phyloP scores from a whole-genome alignment of 2,113 vertebrate genomes.

The Colistium nudipinnis region DNA sequence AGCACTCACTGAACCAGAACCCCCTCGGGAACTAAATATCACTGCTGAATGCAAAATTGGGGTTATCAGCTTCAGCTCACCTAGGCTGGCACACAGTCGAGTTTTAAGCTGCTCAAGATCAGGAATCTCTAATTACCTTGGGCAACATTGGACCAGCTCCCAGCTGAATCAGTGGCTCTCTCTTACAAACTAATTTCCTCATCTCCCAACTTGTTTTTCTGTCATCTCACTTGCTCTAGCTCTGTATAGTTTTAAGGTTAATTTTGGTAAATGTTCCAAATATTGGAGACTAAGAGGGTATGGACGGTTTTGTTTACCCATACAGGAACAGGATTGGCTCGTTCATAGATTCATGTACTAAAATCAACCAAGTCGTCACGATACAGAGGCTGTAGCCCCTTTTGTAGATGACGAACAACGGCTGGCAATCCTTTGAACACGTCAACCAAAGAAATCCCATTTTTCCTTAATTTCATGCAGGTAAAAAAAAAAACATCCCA shows the following conservation, averaged over 20 bases:
- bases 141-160: not conserved
- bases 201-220: not conserved
- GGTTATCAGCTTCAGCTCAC: not conserved
- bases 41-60: not conserved
- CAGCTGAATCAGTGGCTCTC: not conserved
- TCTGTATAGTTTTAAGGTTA: not conserved
- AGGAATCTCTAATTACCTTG: too few species aligned
- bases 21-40: not conserved
- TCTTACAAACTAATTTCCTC: not conserved
- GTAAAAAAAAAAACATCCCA: constrained; percentile 53
- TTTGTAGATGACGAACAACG: constrained; percentile 39
- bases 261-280: not conserved
- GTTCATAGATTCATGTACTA: constrained; percentile 17
- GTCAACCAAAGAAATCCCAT: constrained; percentile 44
- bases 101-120: too few species aligned
- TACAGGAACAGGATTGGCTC: constrained; percentile 5
- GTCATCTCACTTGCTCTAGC: not conserved
- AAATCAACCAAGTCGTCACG: constrained; percentile 23
- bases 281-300: not conserved
- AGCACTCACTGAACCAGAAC: not conserved
- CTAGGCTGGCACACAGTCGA: too few species aligned
- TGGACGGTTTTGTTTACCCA: not conserved
- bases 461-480: constrained; percentile 56
- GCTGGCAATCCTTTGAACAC: constrained; percentile 49
- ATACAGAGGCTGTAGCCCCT: constrained; percentile 17